These are phyloP conservation scores for human DNA, from an alignment of 2,113 vertebrate species.

Conservation along the genomic window GRCh38 chr2:147815501-147816000, in stretches of 20 bases:
- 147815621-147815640: neutral
- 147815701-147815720: neutral
- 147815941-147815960: neutral
- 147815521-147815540: neutral
- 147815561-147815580: neutral
- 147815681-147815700: neutral
- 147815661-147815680: neutral
- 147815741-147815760: neutral
- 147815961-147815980: neutral
- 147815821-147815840: neutral
- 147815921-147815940: constrained; percentile 6
- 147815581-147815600: neutral
- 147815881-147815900: neutral
- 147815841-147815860: neutral
- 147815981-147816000: neutral
- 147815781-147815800: neutral
- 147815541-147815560: neutral
- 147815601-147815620: neutral
- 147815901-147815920: constrained; percentile 27
- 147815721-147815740: neutral
- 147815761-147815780: neutral
- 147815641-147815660: neutral
- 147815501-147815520: neutral
- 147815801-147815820: neutral
- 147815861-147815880: neutral